A percentile compares a stretch with the other conserved stretches of the same genome.
Evolutionary conservation across 2,113 vertebrate genomes (phyloP).

Genomic region (Dipodomys spectabilis): DNA sequence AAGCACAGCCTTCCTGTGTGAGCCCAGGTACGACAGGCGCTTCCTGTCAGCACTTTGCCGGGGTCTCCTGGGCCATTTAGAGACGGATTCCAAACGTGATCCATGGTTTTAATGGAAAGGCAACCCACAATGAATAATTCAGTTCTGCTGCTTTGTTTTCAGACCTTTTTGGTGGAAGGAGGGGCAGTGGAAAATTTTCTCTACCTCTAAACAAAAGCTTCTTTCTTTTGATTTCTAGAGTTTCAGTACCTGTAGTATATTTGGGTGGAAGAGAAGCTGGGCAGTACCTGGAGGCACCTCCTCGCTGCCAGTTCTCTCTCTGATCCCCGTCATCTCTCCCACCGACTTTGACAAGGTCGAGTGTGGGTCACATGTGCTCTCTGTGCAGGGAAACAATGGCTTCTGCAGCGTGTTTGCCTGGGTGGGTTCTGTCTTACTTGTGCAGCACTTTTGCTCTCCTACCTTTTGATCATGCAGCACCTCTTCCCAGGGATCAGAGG

Average conservation of each 20-base stretch:
- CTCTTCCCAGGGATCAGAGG: background rate
- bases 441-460: background rate
- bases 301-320: background rate
- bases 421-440: background rate
- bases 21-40: slow-evolving; percentile 91
- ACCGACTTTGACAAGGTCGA: too few relatives aligned
- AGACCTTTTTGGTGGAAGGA: background rate
- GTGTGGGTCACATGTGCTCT: fast-evolving
- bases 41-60: background rate
- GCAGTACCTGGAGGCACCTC: background rate
- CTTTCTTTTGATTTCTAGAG: background rate
- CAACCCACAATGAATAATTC: background rate
- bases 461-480: background rate
- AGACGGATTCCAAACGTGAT: background rate
- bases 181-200: background rate
- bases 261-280: background rate
- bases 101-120: background rate
- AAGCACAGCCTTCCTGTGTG: slow-evolving; percentile 96
- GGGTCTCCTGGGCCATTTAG: background rate
- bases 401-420: background rate
- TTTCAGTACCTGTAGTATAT: background rate
- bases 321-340: fast-evolving
- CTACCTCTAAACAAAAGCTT: background rate
- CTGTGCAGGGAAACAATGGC: background rate
- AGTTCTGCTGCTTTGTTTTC: background rate